These are phyloP conservation scores for Trichosurus vulpecula DNA, from an alignment of 2,797 vertebrate species.

Conservation along the genomic window DNA sequence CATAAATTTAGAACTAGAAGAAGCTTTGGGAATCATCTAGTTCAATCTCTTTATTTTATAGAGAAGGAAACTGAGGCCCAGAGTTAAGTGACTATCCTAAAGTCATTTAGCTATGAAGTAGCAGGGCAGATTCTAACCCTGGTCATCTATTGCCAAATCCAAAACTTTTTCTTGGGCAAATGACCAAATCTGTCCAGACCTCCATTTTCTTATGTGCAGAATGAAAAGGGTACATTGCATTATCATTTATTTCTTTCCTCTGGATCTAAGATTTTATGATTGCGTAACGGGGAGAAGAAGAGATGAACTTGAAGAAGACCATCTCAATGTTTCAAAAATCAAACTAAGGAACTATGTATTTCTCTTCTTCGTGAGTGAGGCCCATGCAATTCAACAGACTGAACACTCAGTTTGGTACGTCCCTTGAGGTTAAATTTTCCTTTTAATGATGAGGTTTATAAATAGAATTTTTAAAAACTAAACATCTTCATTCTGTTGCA, in stretches of 20 bases:
- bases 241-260: neutral
- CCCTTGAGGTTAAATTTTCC: neutral
- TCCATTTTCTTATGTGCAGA: neutral
- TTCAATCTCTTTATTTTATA: neutral
- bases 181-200: neutral
- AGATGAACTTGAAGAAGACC: neutral
- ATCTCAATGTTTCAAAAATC: neutral
- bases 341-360: neutral
- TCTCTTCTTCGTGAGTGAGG: neutral
- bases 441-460: neutral
- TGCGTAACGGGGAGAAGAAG: neutral
- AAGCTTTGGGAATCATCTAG: neutral
- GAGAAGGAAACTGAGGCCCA: neutral
- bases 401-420: neutral
- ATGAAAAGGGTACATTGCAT: neutral
- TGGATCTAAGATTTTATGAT: neutral
- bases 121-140: neutral
- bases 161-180: neutral
- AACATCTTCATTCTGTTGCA: constrained; percentile 15
- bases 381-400: neutral
- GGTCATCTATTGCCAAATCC: neutral
- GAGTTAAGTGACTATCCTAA: neutral
- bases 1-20: neutral
- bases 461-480: neutral
- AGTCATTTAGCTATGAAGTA: neutral